Conservation (phyloP, 2,113 vertebrate genomes). For the Macroglossus sobrinus region DNA sequence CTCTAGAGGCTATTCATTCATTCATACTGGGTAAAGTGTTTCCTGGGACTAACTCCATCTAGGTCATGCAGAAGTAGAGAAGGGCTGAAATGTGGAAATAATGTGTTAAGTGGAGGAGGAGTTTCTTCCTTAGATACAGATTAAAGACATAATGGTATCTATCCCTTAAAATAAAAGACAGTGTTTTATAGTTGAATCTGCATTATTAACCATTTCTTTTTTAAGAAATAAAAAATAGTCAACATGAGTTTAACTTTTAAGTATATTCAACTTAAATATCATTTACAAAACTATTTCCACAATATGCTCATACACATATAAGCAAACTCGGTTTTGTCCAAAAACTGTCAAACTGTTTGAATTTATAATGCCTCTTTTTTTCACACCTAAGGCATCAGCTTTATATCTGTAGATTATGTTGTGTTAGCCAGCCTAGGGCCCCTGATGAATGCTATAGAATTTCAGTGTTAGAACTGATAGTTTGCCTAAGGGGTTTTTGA, state of each 20-base stretch:
- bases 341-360: neutral
- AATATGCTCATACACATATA: neutral
- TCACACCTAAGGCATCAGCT: neutral
- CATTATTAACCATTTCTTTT: constrained; percentile 14
- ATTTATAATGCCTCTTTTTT: neutral
- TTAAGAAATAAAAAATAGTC: constrained; percentile 52
- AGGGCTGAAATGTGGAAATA: constrained; percentile 48
- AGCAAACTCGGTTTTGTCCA: neutral
- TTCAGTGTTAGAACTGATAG: neutral
- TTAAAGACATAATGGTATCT: constrained; percentile 32
- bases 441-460: neutral
- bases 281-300: neutral
- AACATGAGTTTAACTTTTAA: constrained; percentile 9
- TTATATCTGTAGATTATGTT: neutral
- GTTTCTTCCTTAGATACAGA: constrained; percentile 25
- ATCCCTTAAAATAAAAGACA: constrained; percentile 33
- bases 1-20: neutral
- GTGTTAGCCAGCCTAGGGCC: neutral
- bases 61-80: constrained; percentile 34
- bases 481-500: neutral
- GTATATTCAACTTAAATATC: neutral
- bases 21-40: neutral
- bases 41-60: constrained; percentile 54
- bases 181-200: neutral
- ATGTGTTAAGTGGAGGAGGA: neutral